Conservation (phyloP, 2,888 invertebrate genomes). For the Leptopilina myrica region DNA sequence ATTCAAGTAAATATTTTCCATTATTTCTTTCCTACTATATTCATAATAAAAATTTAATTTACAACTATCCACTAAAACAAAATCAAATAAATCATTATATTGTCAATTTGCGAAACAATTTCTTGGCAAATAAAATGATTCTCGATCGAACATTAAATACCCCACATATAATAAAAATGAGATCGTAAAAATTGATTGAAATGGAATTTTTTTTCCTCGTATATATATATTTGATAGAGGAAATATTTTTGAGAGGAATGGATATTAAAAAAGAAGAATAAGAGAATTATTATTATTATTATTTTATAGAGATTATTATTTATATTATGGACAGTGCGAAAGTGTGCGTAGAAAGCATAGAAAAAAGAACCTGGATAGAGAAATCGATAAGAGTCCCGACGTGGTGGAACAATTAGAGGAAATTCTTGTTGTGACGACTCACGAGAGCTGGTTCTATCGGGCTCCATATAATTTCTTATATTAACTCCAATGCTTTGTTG, state of each 20-base stretch:
- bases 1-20: too few species aligned
- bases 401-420: slow-evolving; percentile 55
- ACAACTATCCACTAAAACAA: too few species aligned
- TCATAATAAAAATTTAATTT: too few species aligned
- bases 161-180: not conserved
- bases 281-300: too few species aligned
- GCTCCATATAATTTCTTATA: slow-evolving; percentile 86
- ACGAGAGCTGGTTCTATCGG: slow-evolving; percentile 74
- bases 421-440: slow-evolving; percentile 60
- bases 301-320: too few species aligned
- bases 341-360: slow-evolving; percentile 41
- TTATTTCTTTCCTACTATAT: too few species aligned
- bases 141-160: not conserved
- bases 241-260: not conserved
- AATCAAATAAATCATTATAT: too few species aligned
- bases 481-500: slow-evolving; percentile 91
- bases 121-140: not conserved
- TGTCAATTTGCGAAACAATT: not conserved
- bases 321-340: slow-evolving; percentile 43
- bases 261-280: not conserved
- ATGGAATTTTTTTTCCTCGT: not conserved
- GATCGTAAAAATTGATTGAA: slow-evolving; percentile 11
- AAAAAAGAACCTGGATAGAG: slow-evolving; percentile 52
- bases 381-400: slow-evolving; percentile 66
- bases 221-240: not conserved